A percentile compares a stretch with the other conserved stretches of the same genome.
phyloP scores from a whole-genome alignment of 2,113 vertebrate genomes.

The Pseudorhombus dupliciocellatus region DNA sequence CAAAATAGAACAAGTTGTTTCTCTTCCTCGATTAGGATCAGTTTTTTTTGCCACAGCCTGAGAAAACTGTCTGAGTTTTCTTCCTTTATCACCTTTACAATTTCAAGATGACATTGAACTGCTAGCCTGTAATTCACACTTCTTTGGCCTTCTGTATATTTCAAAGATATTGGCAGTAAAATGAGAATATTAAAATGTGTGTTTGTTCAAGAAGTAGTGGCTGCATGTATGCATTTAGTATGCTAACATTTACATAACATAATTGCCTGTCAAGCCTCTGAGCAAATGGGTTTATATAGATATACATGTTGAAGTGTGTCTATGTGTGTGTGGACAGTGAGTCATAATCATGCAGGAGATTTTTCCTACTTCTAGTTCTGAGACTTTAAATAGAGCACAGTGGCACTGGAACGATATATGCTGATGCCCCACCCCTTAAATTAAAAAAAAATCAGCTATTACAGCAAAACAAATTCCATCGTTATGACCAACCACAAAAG shows the following conservation, averaged over 20 bases:
- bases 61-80: constrained; percentile 13
- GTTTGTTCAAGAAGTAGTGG: not conserved
- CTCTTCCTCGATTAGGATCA: constrained; percentile 13
- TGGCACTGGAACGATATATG: not conserved
- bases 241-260: constrained; percentile 44
- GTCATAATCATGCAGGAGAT: constrained; percentile 23
- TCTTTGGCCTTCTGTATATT: not conserved
- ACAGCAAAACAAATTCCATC: not conserved
- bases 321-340: not conserved
- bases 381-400: constrained; percentile 7
- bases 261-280: constrained; percentile 16
- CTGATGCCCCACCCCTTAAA: not conserved
- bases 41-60: not conserved
- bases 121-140: not conserved
- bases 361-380: not conserved
- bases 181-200: not conserved
- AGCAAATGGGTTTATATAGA: constrained; percentile 29
- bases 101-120: constrained; percentile 20
- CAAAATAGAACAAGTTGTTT: constrained; percentile 26
- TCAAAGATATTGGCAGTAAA: constrained; percentile 14
- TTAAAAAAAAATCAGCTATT: not conserved
- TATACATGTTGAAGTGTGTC: constrained; percentile 9
- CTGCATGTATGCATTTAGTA: constrained; percentile 9
- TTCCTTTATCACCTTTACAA: constrained; percentile 36
- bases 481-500: not conserved